Evolutionary conservation across 1,140 invertebrate genomes (phyloP), one percentile per base, ranked within the genome.

Genomic region (Anadara kagoshimensis): DNA sequence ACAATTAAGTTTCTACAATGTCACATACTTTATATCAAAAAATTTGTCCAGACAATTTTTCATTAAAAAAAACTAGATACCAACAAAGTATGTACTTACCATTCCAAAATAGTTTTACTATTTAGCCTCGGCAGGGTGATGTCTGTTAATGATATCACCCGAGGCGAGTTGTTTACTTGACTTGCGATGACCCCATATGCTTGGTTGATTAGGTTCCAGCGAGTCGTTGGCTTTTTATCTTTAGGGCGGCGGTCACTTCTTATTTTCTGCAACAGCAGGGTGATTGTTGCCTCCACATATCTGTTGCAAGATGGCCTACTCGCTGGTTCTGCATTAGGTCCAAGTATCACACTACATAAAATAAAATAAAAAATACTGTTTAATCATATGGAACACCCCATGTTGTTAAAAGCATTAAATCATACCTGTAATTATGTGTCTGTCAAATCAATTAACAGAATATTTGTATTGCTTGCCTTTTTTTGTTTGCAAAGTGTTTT

Each of bases 231-330:
- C 16, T 16, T 51, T 18, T 22, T 22, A 51, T 51, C 49, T 51
- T 51, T 51, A 22, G 16, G 16, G 16, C 49, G 49, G 16, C 20
- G 68, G 53, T 71, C 68, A 7, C 67, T 57, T 18, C 65, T 63
- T 54, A 45, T 68, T 12, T 54, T 26, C 11, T 53, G 26, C n/a
- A 61, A 16, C 5, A 78, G 69, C 29, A 41, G 29, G 14, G 67
- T 24, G 22, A 71, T 49, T 22, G 62, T 65, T 43, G 73, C 77
- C 69, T 76, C 73, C n/a, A 53, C 58, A 26, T 79, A 79, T 24
- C 76, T 49, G 29, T 79, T 79, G 24, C 73, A 76, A 53, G 76
- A 56, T 20, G 77, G 77, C 77, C 77, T 75, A 22, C 67, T 56
- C 24, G 72, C 67, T 26, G 62, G 70, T 10, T 54, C 56, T 51